Evolutionary conservation across 2,113 vertebrate species (phyloP), one percentile per base, ranked within the genome.

Genomic region (Lonchura striata): DNA sequence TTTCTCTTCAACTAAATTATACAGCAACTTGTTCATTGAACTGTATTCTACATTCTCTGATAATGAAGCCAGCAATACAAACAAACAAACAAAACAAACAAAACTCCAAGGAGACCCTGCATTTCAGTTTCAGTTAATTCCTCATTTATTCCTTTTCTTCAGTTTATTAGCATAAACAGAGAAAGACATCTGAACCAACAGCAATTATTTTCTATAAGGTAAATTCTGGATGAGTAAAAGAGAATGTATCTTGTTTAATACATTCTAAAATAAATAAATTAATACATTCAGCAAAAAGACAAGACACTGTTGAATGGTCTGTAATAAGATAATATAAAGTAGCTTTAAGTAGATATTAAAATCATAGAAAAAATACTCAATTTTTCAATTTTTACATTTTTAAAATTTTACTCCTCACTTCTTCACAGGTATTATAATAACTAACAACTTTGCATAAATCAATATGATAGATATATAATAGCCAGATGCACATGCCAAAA

Each of bases 231-330:
- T 57, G 2, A 52, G 15, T 91, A 92, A 89, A 79, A 53, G 8
- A 85, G 31, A 49, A 75, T 33, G 3, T 4, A 74, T 86, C 24
- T 76, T 7, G 4, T 49, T 95, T 65, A 86, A 93, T 80, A 37
- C 17, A 65, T 75, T 86, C 86, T 61, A 93, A 84, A 94, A 84
- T 82, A 52, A 76, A 25, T n/a, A 91, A 89, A 90, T 88, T 15
- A 88, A 76, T 86, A 33, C 46, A 53, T 60, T 80, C 35, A 71
- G 4, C 16, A 28, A 82, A 66, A 96, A n/a, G 2, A 10, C 39
- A 89, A 31, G 74, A n/a, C 69, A 46, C 7, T 54, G 7, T 49
- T 57, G 21, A 42, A 44, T 18, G 22, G 9, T 64, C 49, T 85
- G 15, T 14, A 82, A 82, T 24, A 49, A 47, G 15, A 66, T 8